phyloP scores from a whole-genome alignment of 2,888 invertebrate genomes.

The Pogonocherus hispidulus region DNA sequence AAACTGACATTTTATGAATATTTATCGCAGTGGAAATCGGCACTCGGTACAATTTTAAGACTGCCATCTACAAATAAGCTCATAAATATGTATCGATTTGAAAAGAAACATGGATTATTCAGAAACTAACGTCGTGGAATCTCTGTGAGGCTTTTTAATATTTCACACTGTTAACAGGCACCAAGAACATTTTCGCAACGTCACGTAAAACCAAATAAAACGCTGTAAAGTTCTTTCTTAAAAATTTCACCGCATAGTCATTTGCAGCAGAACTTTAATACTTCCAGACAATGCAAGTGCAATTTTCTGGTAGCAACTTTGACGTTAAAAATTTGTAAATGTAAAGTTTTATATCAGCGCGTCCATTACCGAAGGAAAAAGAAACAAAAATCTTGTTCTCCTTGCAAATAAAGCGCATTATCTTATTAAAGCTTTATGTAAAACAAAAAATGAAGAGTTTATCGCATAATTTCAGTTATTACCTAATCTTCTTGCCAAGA shows the following conservation, averaged over 20 bases:
- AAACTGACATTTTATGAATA: no score
- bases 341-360: not conserved
- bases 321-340: not conserved
- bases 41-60: no score
- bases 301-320: not conserved
- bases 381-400: not conserved
- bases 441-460: not conserved
- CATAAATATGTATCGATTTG: no score
- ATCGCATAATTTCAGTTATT: no score
- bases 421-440: not conserved
- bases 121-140: not conserved
- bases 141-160: not conserved
- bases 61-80: no score
- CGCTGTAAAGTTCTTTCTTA: not conserved
- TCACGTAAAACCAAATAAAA: constrained; percentile 2
- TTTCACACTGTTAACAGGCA: not conserved
- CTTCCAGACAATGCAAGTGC: not conserved
- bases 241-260: not conserved
- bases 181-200: not conserved
- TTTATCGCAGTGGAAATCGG: no score
- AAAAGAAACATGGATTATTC: not conserved
- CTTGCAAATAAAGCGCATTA: not conserved
- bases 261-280: not conserved
- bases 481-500: no score
- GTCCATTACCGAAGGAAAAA: not conserved